Evolutionary conservation across 2,888 invertebrate genomes (phyloP).

Genomic region (Chloromyia formosa): DNA sequence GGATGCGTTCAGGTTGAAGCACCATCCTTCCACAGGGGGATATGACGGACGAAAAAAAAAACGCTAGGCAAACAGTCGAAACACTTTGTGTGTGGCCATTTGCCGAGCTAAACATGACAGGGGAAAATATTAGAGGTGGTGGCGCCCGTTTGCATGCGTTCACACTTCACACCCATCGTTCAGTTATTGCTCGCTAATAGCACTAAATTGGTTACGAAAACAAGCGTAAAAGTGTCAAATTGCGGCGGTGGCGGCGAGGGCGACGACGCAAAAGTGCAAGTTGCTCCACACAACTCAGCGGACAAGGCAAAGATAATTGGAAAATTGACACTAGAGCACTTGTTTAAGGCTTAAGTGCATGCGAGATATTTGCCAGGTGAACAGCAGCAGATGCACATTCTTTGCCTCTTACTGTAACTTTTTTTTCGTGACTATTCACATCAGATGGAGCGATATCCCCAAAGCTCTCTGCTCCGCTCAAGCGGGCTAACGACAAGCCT

Average conservation of each 20-base stretch:
- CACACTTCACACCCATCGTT: conserved; percentile 20
- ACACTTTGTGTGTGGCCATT: not conserved
- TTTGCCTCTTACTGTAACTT: conserved; percentile 17
- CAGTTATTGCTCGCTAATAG: conserved; percentile 30
- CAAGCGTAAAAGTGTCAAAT: conserved; percentile 26
- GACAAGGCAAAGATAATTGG: conserved; percentile 36
- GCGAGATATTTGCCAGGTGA: conserved; percentile 40
- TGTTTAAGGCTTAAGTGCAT: conserved; percentile 26
- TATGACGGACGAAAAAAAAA: not conserved
- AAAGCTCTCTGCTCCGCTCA: no score
- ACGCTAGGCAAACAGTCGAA: conserved; percentile 2
- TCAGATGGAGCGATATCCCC: not conserved
- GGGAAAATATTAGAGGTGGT: not conserved
- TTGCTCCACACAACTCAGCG: conserved; percentile 15
- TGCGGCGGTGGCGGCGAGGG: not conserved
- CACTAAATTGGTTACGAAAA: conserved; percentile 35
- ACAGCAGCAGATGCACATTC: conserved; percentile 32
- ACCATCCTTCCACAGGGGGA: not conserved
- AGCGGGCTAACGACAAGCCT: no score
- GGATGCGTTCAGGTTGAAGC: not conserved
- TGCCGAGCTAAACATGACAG: not conserved
- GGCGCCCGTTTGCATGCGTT: conserved; percentile 21
- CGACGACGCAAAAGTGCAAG: conserved; percentile 8
- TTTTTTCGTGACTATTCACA: not conserved
- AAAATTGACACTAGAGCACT: conserved; percentile 40